A percentile compares a stretch with the other conserved stretches of the same genome.
Evolutionary conservation across 2,888 invertebrate genomes (phyloP).

Genomic region (Fragum sueziense): DNA sequence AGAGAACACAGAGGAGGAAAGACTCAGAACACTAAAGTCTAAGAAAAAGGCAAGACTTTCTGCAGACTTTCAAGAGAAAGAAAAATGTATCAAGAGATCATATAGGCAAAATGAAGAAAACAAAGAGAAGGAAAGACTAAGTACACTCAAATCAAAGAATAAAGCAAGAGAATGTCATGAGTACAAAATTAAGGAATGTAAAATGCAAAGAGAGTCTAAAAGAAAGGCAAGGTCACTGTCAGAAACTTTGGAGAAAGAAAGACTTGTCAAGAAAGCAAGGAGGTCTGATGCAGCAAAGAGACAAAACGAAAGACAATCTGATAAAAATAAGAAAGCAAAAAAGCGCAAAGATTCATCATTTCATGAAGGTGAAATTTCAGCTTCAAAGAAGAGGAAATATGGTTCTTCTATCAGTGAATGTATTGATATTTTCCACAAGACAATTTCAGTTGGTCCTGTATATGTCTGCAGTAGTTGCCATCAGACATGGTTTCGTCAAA

Average conservation of each 20-base stretch:
- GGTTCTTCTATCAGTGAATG: slow-evolving; percentile 1
- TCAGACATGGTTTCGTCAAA: slow-evolving; percentile 29
- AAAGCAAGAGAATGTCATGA: not conserved
- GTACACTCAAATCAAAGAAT: too few relatives aligned
- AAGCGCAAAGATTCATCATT: slow-evolving; percentile 7
- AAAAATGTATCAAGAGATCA: not conserved
- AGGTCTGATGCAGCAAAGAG: not conserved
- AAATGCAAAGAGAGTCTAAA: not conserved
- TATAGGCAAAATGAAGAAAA: not conserved
- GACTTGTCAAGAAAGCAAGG: not conserved
- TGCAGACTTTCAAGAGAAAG: too few relatives aligned
- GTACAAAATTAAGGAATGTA: not conserved
- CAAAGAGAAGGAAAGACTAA: not conserved
- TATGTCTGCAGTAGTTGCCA: slow-evolving; percentile 27
- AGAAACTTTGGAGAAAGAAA: slow-evolving; percentile 8
- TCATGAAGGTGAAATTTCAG: not conserved
- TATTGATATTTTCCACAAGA: slow-evolving; percentile 11
- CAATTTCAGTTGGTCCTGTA: slow-evolving; percentile 4
- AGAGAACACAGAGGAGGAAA: not conserved
- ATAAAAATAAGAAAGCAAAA: not conserved
- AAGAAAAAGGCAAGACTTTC: too few relatives aligned
- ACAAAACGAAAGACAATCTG: not conserved
- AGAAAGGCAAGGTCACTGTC: too few relatives aligned
- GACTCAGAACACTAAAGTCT: too few relatives aligned
- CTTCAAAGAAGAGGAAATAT: slow-evolving; percentile 5